These are phyloP conservation scores for Drosophila guanche DNA, from an alignment of 1,140 invertebrate genomes.

Conservation along the genomic window DNA sequence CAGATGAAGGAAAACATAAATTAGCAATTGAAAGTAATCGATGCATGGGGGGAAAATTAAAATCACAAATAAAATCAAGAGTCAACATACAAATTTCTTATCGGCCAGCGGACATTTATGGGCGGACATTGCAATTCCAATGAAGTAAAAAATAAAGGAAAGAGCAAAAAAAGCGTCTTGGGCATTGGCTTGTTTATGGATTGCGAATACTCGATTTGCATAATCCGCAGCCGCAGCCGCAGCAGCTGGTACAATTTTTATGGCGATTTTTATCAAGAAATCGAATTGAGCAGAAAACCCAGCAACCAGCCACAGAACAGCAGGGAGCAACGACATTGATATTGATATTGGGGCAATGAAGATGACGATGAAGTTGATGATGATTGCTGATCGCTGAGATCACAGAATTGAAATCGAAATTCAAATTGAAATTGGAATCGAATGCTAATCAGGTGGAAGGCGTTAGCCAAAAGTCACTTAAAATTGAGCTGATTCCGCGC, in stretches of 20 bases:
- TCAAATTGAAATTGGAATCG: conserved; percentile 30
- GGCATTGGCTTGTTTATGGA: conserved; percentile 34
- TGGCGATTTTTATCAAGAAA: conserved; percentile 59
- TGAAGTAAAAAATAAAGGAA: background rate
- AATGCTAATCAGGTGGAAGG: conserved; percentile 45
- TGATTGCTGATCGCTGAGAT: conserved; percentile 21
- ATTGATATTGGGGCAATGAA: conserved; percentile 47
- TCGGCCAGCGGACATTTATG: conserved; percentile 42
- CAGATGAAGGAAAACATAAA: conserved; percentile 9
- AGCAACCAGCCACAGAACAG: conserved; percentile 5
- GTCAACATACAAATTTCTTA: conserved; percentile 49
- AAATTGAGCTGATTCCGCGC: conserved; percentile 3
- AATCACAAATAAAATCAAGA: conserved; percentile 54
- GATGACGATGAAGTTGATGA: conserved; percentile 19
- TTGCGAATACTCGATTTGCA: conserved; percentile 44
- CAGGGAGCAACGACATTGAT: conserved; percentile 47
- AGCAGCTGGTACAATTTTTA: conserved; percentile 53
- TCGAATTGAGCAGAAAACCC: conserved; percentile 33
- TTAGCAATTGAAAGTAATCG: conserved; percentile 47
- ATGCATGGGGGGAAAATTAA: conserved; percentile 22
- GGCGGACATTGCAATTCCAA: conserved; percentile 24
- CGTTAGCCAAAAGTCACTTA: conserved; percentile 42
- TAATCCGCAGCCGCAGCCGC: conserved; percentile 28
- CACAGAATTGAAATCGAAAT: conserved; percentile 14
- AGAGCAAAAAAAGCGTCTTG: conserved; percentile 14